Percentiles rank a stretch among this genome's conserved stretches.
These are phyloP conservation scores for Pyrocoelia pectoralis DNA, from an alignment of 2,888 invertebrate species.

Conservation along the genomic window DNA sequence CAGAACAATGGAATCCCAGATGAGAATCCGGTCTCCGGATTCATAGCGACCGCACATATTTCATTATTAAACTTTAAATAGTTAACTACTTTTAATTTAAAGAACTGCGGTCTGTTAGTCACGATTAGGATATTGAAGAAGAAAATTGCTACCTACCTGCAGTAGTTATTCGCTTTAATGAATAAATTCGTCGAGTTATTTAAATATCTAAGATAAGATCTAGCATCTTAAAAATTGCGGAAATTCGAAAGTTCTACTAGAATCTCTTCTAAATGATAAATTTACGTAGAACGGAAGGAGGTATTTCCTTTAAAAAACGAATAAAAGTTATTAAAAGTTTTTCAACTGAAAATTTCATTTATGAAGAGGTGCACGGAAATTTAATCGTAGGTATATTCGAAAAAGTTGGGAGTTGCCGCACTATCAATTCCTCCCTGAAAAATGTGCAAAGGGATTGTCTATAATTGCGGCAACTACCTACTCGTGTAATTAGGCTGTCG, in stretches of 20 bases:
- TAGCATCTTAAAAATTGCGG: background rate
- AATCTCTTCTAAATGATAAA: conserved; percentile 6
- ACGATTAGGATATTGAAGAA: conserved; percentile 9
- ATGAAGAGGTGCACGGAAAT: conserved; percentile 12
- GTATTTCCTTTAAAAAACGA: conserved; percentile 17
- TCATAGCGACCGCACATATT: conserved; percentile 42
- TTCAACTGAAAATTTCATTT: conserved; percentile 13
- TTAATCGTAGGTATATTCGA: conserved; percentile 14
- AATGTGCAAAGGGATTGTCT: background rate
- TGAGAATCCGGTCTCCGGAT: conserved; percentile 39
- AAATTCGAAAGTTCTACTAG: background rate
- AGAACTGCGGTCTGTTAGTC: conserved; percentile 12
- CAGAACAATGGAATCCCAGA: conserved; percentile 35
- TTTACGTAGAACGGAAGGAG: conserved; percentile 11
- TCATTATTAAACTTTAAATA: conserved; percentile 43
- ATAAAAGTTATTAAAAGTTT: conserved; percentile 27
- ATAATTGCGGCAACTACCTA: conserved; percentile 13
- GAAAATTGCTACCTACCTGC: conserved; percentile 17
- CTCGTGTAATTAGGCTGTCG: conserved; percentile 23
- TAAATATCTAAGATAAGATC: background rate
- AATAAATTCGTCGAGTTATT: background rate
- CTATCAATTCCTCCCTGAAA: background rate
- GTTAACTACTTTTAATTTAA: conserved; percentile 27
- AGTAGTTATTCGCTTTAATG: background rate
- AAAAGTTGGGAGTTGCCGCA: background rate